Conservation (phyloP, 1,140 invertebrate genomes). For the Parasteatoda tepidariorum region DNA sequence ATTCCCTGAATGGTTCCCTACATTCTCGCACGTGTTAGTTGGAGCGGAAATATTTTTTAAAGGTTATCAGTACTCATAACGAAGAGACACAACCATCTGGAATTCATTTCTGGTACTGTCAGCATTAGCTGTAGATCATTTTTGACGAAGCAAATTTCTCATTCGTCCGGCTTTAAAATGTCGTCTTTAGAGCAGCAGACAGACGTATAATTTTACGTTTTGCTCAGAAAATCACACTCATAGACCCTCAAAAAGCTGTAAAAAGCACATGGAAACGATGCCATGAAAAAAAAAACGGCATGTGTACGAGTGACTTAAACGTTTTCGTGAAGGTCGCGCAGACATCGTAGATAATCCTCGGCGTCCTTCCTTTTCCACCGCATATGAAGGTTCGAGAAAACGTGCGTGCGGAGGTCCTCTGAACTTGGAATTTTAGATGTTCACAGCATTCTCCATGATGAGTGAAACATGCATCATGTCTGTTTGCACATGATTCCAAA, state of each 20-base stretch:
- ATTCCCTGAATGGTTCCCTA: background rate
- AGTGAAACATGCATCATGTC: background rate
- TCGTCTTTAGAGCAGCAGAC: background rate
- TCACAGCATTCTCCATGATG: background rate
- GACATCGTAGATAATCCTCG: background rate
- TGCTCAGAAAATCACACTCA: background rate
- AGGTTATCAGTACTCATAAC: background rate
- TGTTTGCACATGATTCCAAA: background rate
- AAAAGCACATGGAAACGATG: slow-evolving; percentile 6
- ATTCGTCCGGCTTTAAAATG: background rate
- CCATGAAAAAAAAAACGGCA: background rate
- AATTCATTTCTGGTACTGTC: background rate
- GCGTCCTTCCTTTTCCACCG: background rate
- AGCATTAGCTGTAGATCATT: background rate
- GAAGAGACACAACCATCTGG: background rate
- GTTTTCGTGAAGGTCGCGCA: background rate
- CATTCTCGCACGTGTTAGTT: background rate
- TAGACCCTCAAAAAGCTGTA: background rate
- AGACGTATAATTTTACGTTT: background rate
- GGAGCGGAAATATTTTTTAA: background rate
- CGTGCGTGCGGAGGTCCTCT: background rate
- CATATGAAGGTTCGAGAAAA: background rate
- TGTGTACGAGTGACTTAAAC: background rate
- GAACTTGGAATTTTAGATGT: background rate
- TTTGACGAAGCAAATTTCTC: background rate